These are phyloP conservation scores for Leptinotarsa lineolata DNA, from an alignment of 1,140 invertebrate species.

Conservation along the genomic window DNA sequence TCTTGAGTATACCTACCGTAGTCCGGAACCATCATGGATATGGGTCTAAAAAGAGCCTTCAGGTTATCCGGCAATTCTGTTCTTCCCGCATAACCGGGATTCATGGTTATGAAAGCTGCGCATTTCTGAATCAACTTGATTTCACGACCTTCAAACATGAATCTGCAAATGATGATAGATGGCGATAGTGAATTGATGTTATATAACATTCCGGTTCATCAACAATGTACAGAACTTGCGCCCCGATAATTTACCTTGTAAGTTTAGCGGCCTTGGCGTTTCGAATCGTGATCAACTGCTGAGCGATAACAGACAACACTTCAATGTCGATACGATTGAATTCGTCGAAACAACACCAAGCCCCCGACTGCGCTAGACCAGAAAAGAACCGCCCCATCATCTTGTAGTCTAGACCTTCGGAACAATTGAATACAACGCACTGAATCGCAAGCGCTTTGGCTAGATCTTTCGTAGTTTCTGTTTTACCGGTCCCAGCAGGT, in stretches of 20 bases:
- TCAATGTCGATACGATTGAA: slow-evolving; percentile 91
- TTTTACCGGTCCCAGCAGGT: slow-evolving; percentile 92
- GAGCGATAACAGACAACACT: slow-evolving; percentile 86
- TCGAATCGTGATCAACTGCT: slow-evolving; percentile 78
- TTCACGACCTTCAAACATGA: slow-evolving; percentile 89
- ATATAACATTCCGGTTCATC: no score
- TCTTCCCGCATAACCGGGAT: slow-evolving; percentile 86
- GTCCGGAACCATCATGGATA: slow-evolving; percentile 93
- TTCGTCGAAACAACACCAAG: slow-evolving; percentile 92
- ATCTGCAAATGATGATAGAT: slow-evolving; percentile 58
- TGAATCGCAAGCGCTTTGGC: slow-evolving; percentile 85
- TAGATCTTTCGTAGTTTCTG: slow-evolving; percentile 91
- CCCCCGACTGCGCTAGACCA: slow-evolving; percentile 83
- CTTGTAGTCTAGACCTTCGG: slow-evolving; percentile 81
- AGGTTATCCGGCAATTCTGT: slow-evolving; percentile 83
- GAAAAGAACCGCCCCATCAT: slow-evolving; percentile 90
- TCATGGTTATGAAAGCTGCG: slow-evolving; percentile 90
- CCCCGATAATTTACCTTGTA: slow-evolving; percentile 57
- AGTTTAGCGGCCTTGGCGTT: slow-evolving; percentile 73
- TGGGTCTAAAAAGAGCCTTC: slow-evolving; percentile 84
- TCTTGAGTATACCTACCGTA: slow-evolving; percentile 64
- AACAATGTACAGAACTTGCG: no score
- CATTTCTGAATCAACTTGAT: slow-evolving; percentile 84
- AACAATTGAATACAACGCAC: slow-evolving; percentile 91
- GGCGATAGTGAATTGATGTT: background rate